Evolutionary conservation across 1,140 invertebrate species (phyloP).

Genomic region (Drosophila kikkawai): DNA sequence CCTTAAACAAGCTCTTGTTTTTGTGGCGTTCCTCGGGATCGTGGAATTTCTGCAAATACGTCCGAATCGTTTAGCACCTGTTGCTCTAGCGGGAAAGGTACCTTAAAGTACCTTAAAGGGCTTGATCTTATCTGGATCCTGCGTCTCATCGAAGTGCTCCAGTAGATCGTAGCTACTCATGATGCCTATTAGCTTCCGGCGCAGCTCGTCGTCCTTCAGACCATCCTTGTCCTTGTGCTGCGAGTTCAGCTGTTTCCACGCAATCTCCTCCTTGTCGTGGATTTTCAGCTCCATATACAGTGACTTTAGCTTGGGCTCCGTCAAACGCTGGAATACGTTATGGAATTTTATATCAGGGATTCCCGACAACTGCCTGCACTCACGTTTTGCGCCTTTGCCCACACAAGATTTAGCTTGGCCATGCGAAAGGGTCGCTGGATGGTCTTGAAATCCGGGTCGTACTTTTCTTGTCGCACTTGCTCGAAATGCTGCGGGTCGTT

Average conservation of each 20-base stretch:
- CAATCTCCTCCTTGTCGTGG: slow-evolving; percentile 96
- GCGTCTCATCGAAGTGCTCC: slow-evolving; percentile 91
- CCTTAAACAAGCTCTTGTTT: slow-evolving; percentile 93
- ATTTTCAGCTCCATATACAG: slow-evolving; percentile 95
- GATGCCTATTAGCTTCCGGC: slow-evolving; percentile 92
- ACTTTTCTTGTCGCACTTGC: slow-evolving; percentile 63
- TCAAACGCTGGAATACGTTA: slow-evolving; percentile 88
- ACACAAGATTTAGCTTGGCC: slow-evolving; percentile 93
- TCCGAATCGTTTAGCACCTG: neutral
- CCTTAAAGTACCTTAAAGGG: slow-evolving; percentile 85
- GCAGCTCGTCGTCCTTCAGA: slow-evolving; percentile 92
- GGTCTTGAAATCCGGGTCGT: slow-evolving; percentile 85
- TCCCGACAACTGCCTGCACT: slow-evolving; percentile 4
- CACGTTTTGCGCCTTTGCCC: slow-evolving; percentile 93
- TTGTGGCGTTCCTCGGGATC: slow-evolving; percentile 88
- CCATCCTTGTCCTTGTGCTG: slow-evolving; percentile 95
- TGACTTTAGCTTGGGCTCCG: slow-evolving; percentile 93
- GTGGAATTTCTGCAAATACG: slow-evolving; percentile 85
- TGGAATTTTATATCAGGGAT: neutral
- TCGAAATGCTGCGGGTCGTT: slow-evolving; percentile 67
- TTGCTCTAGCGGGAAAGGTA: neutral
- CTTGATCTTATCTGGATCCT: slow-evolving; percentile 87
- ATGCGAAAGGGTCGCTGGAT: slow-evolving; percentile 93
- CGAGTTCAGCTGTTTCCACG: slow-evolving; percentile 91
- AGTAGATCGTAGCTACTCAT: slow-evolving; percentile 93